A percentile compares a stretch with the other conserved stretches of the same genome.
Evolutionary conservation across 2,888 invertebrate genomes (phyloP).

Genomic region (Tuberolachnus salignus): DNA sequence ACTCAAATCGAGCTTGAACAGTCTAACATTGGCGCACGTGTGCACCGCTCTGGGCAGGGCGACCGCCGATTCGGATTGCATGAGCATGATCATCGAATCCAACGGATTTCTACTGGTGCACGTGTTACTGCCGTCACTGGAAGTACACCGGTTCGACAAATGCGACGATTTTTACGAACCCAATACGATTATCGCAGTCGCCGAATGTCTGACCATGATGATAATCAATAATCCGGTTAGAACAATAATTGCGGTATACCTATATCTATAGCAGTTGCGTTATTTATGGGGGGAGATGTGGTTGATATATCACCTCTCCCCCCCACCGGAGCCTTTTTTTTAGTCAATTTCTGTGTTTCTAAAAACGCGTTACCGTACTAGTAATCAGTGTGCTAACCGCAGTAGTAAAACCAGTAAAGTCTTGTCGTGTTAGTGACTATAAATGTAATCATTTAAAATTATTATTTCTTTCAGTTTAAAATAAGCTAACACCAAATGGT

Average conservation of each 20-base stretch:
- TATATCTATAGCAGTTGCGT: neutral
- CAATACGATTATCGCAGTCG: neutral
- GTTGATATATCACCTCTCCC: no score
- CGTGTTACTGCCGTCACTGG: neutral
- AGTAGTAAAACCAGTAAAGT: no score
- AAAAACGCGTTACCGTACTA: no score
- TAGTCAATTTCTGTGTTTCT: no score
- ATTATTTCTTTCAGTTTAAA: no score
- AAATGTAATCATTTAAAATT: no score
- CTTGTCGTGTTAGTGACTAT: no score
- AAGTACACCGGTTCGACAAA: neutral
- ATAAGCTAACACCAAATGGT: no score
- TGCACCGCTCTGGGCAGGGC: conserved; percentile 1
- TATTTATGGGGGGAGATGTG: no score
- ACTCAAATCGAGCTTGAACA: neutral
- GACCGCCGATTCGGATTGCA: neutral
- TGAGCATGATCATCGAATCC: neutral
- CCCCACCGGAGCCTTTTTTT: no score
- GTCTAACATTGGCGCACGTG: neutral
- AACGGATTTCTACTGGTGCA: neutral
- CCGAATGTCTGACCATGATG: conserved; percentile 11
- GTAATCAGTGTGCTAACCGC: no score
- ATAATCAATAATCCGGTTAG: conserved; percentile 13
- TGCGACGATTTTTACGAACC: conserved; percentile 16
- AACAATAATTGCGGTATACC: neutral